A percentile compares a stretch with the other conserved stretches of the same genome.
These are phyloP conservation scores for Anthophora plumipes DNA, from an alignment of 2,888 invertebrate species.

Conservation along the genomic window DNA sequence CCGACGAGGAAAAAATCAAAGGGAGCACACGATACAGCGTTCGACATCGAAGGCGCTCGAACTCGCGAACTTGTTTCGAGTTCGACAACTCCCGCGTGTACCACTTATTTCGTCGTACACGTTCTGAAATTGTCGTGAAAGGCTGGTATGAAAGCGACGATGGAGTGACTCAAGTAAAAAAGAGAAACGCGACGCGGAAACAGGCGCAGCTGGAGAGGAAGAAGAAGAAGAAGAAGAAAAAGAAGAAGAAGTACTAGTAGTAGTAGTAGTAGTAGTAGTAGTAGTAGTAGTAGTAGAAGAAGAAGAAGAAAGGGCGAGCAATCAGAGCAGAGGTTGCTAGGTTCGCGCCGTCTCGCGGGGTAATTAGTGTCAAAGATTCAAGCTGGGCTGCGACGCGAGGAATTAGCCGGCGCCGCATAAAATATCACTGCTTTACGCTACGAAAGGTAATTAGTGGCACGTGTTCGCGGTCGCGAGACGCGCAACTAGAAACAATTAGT, in stretches of 20 bases:
- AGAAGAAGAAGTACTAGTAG: too few species aligned
- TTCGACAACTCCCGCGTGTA: constrained; percentile 19
- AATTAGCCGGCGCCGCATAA: constrained; percentile 59
- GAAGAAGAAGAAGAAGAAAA: not conserved
- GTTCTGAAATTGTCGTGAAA: constrained; percentile 35
- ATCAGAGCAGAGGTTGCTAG: constrained; percentile 13
- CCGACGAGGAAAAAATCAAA: constrained; percentile 14
- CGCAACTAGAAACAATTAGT: constrained; percentile 69
- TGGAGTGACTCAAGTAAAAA: not conserved
- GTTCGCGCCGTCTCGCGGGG: constrained; percentile 50
- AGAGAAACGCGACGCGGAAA: not conserved
- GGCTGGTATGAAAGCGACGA: constrained; percentile 23
- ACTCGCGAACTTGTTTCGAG: constrained; percentile 28
- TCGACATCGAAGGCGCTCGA: constrained; percentile 16
- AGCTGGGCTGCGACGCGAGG: constrained; percentile 29
- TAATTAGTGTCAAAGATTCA: constrained; percentile 70
- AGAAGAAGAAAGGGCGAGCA: not conserved
- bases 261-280: too few species aligned
- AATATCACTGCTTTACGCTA: constrained; percentile 65
- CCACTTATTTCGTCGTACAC: constrained; percentile 14
- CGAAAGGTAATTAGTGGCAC: constrained; percentile 72
- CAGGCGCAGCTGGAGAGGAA: not conserved
- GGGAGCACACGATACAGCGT: constrained; percentile 16
- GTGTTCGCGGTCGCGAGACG: constrained; percentile 70
- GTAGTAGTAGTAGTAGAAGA: too few species aligned